Base-by-base conservation (phyloP, 2,888 invertebrate species). In the Epirrhoe tristata region DNA sequence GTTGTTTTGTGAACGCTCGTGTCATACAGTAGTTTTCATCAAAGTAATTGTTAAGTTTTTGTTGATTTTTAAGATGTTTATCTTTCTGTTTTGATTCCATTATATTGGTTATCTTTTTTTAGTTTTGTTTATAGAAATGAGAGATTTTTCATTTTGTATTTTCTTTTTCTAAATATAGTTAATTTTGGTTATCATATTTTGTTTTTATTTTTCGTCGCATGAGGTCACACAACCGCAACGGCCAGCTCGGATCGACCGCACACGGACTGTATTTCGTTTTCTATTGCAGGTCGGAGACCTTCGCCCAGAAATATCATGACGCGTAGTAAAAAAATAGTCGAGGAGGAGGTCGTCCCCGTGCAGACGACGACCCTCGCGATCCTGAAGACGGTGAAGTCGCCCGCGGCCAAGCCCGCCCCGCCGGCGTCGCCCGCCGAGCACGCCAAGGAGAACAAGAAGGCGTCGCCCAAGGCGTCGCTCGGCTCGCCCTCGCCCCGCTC, bases 221-320 rank as follows among this genome's bases (percentile, higher is more conserved):
- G 70, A 66, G 70, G 69, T 64, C 63, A 65, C 63, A 59, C 62
- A 58, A 48, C 55, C 39, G 56, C 55, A 36, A 43, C 39, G 60
- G 60, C 57, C 16, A 58, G 59, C 50, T 59, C 31, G 64, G 34
- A 59, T 50, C 69, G 63, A 66, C 59, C 71, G 74, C 75, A 77
- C 77, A 78, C 78, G 81, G 82, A 88, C 85, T 88, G 85, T 87
- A 88, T 79, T 80, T 51, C 63, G 70, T 81, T 87, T 88, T 87
- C 84, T 81, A 81, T 92, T 93, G 76, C 93, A 93, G 93, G 85
- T 85, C 80, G 77, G 73, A 85, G 81, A 80, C 70, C 83, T 66
- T 74, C 85, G 79, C 81, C 80, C 66, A 74, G 82, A 73, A 82
- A 85, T 84, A 87, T 91, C 80, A 82, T 91, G 82, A 91, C 93